phyloP scores from a whole-genome alignment of 2,888 invertebrate genomes.

The Himalopsyche japonica region DNA sequence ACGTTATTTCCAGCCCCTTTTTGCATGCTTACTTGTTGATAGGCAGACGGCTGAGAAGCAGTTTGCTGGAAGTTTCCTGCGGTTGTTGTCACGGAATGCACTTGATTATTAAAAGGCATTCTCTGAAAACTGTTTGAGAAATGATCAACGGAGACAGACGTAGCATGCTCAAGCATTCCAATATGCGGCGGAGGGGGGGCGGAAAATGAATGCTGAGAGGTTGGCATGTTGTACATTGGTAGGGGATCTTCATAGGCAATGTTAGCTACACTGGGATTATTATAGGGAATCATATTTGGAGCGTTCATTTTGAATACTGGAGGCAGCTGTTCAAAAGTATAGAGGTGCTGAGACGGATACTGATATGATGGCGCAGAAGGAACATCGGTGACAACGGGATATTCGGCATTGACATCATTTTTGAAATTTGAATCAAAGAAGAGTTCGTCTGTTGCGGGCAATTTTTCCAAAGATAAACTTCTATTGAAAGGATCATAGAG shows the following conservation, averaged over 20 bases:
- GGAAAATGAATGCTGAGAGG: neutral
- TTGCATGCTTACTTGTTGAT: too few relatives aligned
- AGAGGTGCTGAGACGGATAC: neutral
- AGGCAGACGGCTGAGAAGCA: too few relatives aligned
- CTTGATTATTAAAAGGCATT: too few relatives aligned
- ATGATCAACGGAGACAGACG: neutral
- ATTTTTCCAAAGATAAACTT: too few relatives aligned
- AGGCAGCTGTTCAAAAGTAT: neutral
- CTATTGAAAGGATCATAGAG: too few relatives aligned
- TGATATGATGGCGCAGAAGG: neutral
- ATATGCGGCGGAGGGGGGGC: neutral
- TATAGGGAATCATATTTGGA: neutral
- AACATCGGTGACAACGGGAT: neutral
- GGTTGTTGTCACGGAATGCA: too few relatives aligned
- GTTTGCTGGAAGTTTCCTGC: too few relatives aligned
- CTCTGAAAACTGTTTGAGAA: too few relatives aligned
- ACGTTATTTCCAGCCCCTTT: too few relatives aligned
- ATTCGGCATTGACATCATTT: neutral
- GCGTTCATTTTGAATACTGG: neutral
- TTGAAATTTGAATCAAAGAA: neutral
- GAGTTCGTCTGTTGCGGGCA: too few relatives aligned
- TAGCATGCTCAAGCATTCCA: neutral
- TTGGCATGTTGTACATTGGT: neutral
- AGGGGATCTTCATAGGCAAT: too few relatives aligned
- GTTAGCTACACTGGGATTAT: too few relatives aligned